phyloP scores from a whole-genome alignment of 1,140 invertebrate genomes.

The Aradophagus sp. region DNA sequence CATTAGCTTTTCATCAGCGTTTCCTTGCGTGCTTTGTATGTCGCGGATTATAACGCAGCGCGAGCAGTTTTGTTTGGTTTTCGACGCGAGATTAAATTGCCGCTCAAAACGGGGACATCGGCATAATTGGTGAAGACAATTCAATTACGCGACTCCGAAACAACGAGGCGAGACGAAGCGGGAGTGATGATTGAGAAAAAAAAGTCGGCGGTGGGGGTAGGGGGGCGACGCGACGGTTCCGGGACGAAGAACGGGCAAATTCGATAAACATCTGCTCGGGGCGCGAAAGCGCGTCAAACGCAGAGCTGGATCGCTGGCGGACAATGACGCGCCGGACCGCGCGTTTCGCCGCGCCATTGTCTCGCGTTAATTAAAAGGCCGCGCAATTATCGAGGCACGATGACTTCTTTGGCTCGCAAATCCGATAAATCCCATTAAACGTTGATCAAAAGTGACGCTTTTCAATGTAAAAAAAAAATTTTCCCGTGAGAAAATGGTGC shows the following conservation, averaged over 20 bases:
- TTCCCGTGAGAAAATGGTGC: no score
- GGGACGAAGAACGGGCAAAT: slow-evolving; percentile 40
- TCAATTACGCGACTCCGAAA: slow-evolving; percentile 24
- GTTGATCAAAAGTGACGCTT: no score
- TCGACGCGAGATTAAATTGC: slow-evolving; percentile 23
- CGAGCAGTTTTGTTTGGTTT: slow-evolving; percentile 8
- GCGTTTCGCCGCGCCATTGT: slow-evolving; percentile 22
- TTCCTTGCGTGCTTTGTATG: no score
- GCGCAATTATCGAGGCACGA: slow-evolving; percentile 42
- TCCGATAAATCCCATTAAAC: no score
- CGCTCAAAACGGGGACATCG: slow-evolving; percentile 14
- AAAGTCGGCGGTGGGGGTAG: slow-evolving; percentile 2
- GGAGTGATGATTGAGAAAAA: slow-evolving; percentile 3
- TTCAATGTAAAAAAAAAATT: no score
- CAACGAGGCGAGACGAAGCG: slow-evolving; percentile 17
- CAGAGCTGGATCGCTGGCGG: slow-evolving; percentile 16
- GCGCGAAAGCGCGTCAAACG: slow-evolving; percentile 39
- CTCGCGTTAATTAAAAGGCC: slow-evolving; percentile 50
- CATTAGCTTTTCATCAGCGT: no score
- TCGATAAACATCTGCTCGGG: slow-evolving; percentile 49
- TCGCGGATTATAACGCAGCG: no score
- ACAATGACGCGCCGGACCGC: slow-evolving; percentile 42
- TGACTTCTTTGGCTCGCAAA: slow-evolving; percentile 45
- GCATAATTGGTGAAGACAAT: slow-evolving; percentile 38
- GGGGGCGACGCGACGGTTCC: slow-evolving; percentile 18